Evolutionary conservation across 2,888 invertebrate species (phyloP), one percentile per base, ranked within the genome.

Genomic region (Epinotia demarniana): DNA sequence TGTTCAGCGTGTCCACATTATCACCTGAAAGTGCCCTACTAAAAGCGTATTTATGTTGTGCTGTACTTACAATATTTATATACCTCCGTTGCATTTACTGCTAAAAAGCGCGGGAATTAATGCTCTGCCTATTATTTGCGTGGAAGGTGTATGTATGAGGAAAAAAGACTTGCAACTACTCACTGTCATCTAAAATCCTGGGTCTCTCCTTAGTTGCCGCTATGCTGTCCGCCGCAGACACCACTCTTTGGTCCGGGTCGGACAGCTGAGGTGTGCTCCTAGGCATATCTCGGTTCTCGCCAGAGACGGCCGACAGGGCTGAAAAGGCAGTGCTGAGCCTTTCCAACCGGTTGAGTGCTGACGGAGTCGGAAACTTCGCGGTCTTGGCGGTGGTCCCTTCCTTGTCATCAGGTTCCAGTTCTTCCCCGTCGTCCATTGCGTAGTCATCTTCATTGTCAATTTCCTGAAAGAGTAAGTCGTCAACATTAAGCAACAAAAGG

Each of bases 161-260:
- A 53, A 53, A 53, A 5, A 16, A 53, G 0, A 3, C 13, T 9
- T 9, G 8, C 39, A 46, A 46, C 13, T 13, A 53, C 53, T n/a
- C n/a, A 93, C 93, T 86, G 63, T 92, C 90, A 62, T 89, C 89
- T 23, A 93, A 77, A 73, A 93, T 89, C 80, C 84, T 87, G 0
- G 93, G 93, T 19, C 93, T 81, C 46, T 89, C 89, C 43, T 91
- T 91, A 3, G 93, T 94, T 0, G 92, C 91, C 0, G 90, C 89
- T 0, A 93, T 87, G 0, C 89, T 87, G 43, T 91, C 90, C 0
- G 86, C 86, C 1, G 90, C 90, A 0, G 90, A 89, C 2, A 89
- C 80, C 11, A 88, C 83, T 0, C 84, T 83, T 60, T 85, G 83
- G 39, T 69, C 69, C n/a, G 79, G 80, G 69, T 80, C 83, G 0